A percentile compares a stretch with the other conserved stretches of the same genome.
Conservation (phyloP, 1,140 invertebrate species). For the Nasonia longicornis region DNA sequence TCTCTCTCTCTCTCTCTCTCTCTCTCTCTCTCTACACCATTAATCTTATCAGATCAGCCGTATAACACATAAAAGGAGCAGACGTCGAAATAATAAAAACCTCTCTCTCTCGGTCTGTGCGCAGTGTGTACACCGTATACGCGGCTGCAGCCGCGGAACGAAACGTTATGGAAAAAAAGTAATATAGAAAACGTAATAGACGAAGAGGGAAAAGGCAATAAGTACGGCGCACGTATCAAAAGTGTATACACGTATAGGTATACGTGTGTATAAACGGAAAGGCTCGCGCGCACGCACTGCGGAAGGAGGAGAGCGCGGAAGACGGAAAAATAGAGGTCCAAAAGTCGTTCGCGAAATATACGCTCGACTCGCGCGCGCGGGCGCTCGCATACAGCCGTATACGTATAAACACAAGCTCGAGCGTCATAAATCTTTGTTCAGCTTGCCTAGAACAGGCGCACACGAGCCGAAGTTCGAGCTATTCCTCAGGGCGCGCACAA, state of each 20-base stretch:
- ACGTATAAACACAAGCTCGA: background rate
- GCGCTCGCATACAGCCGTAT: background rate
- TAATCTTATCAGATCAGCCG: slow-evolving; percentile 4
- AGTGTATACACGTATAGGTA: background rate
- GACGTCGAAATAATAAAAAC: background rate
- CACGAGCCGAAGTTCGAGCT: slow-evolving; percentile 40
- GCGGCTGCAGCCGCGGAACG: background rate
- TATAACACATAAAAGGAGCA: background rate
- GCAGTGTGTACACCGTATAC: background rate
- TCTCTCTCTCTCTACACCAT: background rate
- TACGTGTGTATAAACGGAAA: background rate
- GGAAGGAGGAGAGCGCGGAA: background rate
- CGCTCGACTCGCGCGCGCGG: background rate
- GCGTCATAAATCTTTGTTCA: slow-evolving; percentile 42
- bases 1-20: background rate
- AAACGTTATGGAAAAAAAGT: slow-evolving; percentile 24
- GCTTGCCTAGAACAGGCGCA: slow-evolving; percentile 36
- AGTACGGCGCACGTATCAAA: background rate
- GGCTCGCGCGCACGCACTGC: background rate
- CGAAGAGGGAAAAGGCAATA: slow-evolving; percentile 19
- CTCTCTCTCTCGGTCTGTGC: background rate
- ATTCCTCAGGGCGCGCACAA: slow-evolving; percentile 48
- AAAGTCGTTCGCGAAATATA: background rate
- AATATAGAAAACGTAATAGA: slow-evolving; percentile 38
- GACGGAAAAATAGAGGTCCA: slow-evolving; percentile 12